Evolutionary conservation across 1,140 invertebrate genomes (phyloP).

Genomic region (Polypedilum vanderplanki): DNA sequence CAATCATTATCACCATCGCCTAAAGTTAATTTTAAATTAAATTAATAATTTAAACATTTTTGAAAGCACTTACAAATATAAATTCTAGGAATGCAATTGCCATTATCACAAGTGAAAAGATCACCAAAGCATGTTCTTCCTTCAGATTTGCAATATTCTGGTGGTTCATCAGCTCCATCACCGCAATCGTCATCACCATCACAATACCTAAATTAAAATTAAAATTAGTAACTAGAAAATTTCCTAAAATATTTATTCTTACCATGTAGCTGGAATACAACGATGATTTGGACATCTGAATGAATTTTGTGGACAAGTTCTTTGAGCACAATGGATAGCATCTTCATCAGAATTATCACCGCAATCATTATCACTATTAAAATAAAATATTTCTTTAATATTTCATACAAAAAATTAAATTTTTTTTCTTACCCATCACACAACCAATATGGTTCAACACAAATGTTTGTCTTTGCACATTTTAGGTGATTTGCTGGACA

Average conservation of each 20-base stretch:
- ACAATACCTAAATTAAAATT: slow-evolving; percentile 44
- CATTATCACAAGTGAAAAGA: slow-evolving; percentile 92
- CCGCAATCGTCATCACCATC: slow-evolving; percentile 87
- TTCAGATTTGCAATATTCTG: slow-evolving; percentile 86
- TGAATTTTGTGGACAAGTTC: slow-evolving; percentile 84
- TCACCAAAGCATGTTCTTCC: slow-evolving; percentile 93
- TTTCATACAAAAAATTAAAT: background rate
- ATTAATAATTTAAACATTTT: background rate
- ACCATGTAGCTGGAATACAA: slow-evolving; percentile 87
- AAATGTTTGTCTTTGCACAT: slow-evolving; percentile 89
- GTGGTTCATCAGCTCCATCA: slow-evolving; percentile 82
- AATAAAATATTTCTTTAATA: background rate
- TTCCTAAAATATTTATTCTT: too few species aligned
- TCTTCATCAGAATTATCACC: slow-evolving; percentile 95
- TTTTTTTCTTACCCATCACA: slow-evolving; percentile 69
- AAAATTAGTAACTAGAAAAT: too few species aligned
- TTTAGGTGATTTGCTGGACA: slow-evolving; percentile 82
- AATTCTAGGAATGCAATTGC: slow-evolving; percentile 90
- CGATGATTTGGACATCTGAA: slow-evolving; percentile 82
- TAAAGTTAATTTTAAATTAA: background rate
- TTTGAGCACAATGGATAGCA: slow-evolving; percentile 75
- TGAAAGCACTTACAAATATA: slow-evolving; percentile 80
- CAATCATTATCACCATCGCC: slow-evolving; percentile 66
- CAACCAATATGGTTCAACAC: slow-evolving; percentile 90
- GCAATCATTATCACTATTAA: slow-evolving; percentile 75